These are phyloP conservation scores for Meriones psammophilus DNA, from an alignment of 2,797 vertebrate genomes.

Conservation along the genomic window DNA sequence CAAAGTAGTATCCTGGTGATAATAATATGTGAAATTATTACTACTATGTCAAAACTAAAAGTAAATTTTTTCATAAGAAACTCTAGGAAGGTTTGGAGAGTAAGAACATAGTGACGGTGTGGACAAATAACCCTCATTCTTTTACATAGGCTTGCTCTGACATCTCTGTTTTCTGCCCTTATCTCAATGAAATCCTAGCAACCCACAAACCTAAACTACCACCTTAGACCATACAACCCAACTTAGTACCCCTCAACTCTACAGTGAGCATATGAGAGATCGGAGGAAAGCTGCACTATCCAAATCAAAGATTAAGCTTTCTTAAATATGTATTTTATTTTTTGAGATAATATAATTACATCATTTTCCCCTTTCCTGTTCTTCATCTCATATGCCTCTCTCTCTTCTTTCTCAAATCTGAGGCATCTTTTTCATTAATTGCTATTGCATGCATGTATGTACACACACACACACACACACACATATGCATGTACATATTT, in stretches of 20 bases:
- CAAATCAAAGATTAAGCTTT: slow-evolving; percentile 45
- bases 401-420: background rate
- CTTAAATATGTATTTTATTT: background rate
- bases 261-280: slow-evolving; percentile 43
- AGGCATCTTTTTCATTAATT: background rate
- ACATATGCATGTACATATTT: background rate
- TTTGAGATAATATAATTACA: too few species aligned
- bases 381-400: too few species aligned
- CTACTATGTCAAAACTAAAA: background rate
- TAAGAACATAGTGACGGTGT: background rate
- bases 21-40: background rate
- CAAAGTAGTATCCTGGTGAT: background rate
- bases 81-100: background rate
- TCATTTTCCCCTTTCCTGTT: background rate
- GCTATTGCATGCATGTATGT: background rate
- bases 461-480: too few species aligned
- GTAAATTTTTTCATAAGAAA: background rate
- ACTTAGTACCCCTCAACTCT: background rate
- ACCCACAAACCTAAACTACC: background rate
- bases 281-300: background rate
- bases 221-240: background rate
- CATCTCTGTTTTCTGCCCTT: background rate
- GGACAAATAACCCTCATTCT: background rate
- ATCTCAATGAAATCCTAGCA: background rate
- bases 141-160: background rate